phyloP scores from a whole-genome alignment of 2,113 vertebrate genomes.

The Aix galericulata region DNA sequence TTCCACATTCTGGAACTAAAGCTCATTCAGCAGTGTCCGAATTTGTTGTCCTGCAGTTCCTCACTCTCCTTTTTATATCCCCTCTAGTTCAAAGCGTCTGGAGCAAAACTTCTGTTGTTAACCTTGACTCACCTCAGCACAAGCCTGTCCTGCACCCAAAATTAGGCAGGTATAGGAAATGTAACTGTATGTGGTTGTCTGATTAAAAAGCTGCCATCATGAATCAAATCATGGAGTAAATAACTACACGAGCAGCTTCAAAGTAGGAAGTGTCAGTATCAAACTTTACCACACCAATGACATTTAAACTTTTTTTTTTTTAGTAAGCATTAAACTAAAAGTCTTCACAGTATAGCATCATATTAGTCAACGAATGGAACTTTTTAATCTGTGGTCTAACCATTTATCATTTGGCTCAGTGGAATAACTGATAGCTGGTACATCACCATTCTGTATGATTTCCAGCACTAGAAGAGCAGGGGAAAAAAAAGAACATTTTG shows the following conservation, averaged over 20 bases:
- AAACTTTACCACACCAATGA: neutral
- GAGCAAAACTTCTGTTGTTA: neutral
- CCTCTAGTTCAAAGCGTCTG: neutral
- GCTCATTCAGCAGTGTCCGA: neutral
- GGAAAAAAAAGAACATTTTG: neutral
- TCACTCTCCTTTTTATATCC: accelerated
- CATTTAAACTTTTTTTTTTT: neutral
- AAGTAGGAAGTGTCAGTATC: neutral
- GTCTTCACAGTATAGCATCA: neutral
- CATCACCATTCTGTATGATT: neutral
- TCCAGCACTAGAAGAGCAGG: neutral
- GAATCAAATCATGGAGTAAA: neutral
- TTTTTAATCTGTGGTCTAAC: neutral
- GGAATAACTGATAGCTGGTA: neutral
- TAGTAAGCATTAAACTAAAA: neutral
- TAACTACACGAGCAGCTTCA: neutral
- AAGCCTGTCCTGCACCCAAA: neutral
- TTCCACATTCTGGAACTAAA: neutral
- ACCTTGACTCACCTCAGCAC: neutral
- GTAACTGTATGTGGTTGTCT: neutral
- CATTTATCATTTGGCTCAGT: neutral
- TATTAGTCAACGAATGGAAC: neutral
- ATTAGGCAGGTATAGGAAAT: neutral
- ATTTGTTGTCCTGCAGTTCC: neutral
- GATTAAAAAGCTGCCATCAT: neutral